These are phyloP conservation scores for Drosophila siamana DNA, from an alignment of 2,888 invertebrate genomes.

Conservation along the genomic window DNA sequence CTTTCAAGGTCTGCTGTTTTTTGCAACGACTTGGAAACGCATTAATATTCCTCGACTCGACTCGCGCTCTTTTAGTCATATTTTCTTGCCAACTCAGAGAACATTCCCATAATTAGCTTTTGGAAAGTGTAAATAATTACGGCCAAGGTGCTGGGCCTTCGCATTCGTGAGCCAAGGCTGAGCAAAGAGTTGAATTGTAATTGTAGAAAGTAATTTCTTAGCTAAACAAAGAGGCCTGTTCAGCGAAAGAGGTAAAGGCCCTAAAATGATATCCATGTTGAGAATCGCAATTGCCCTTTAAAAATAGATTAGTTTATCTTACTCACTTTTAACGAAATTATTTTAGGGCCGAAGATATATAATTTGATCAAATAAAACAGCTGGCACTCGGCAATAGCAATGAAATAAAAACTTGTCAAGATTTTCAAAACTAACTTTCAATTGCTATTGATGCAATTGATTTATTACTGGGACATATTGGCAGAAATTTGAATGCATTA, in stretches of 20 bases:
- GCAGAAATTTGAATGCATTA: too few species aligned
- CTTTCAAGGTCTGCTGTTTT: conserved; percentile 74
- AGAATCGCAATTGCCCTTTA: not conserved
- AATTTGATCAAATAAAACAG: too few species aligned
- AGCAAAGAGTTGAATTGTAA: conserved; percentile 18
- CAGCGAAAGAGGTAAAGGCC: not conserved
- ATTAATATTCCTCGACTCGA: conserved; percentile 58
- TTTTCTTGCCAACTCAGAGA: conserved; percentile 54
- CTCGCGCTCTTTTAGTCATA: conserved; percentile 41
- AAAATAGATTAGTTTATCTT: not conserved
- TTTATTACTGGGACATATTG: too few species aligned
- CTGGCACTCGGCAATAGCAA: too few species aligned
- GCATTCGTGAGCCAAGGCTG: conserved; percentile 1
- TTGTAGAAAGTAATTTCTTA: conserved; percentile 10
- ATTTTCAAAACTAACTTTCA: too few species aligned
- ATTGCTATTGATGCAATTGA: too few species aligned
- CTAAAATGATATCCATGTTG: not conserved
- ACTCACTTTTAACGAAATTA: too few species aligned
- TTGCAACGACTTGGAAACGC: conserved; percentile 67
- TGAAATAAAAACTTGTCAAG: too few species aligned
- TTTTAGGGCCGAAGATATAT: too few species aligned
- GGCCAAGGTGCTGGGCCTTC: conserved; percentile 34
- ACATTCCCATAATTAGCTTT: conserved; percentile 53
- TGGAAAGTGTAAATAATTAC: conserved; percentile 75
- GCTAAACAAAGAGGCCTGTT: not conserved